Evolutionary conservation across 2,888 invertebrate species (phyloP).

Genomic region (Dermolepida albohirtum): DNA sequence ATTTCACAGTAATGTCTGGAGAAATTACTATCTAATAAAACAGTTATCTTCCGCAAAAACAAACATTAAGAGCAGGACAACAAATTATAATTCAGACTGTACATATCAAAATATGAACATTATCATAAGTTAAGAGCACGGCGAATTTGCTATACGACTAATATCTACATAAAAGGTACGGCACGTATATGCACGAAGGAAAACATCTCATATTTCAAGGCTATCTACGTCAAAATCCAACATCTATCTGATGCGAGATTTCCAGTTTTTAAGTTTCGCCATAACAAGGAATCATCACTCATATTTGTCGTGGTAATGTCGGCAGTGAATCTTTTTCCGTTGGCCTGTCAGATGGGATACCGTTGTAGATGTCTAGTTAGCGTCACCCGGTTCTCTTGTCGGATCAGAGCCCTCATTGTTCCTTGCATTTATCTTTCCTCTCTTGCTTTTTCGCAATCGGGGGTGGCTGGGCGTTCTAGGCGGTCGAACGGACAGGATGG

Average conservation of each 20-base stretch:
- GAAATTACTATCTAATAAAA: no score
- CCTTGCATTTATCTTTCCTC: conserved; percentile 48
- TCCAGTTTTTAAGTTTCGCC: conserved; percentile 31
- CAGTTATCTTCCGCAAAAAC: no score
- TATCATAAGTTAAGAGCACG: not conserved
- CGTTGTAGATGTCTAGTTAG: conserved; percentile 48
- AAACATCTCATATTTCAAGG: conserved; percentile 9
- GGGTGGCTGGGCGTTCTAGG: conserved; percentile 23
- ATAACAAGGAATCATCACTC: conserved; percentile 45
- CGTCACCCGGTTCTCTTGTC: conserved; percentile 50
- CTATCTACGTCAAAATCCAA: conserved; percentile 22
- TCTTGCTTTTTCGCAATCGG: conserved; percentile 39
- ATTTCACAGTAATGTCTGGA: no score
- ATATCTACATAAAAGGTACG: not conserved
- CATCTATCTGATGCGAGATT: conserved; percentile 24
- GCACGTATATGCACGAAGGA: not conserved
- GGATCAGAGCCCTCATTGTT: conserved; percentile 50
- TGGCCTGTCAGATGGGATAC: conserved; percentile 46
- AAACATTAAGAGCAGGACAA: no score
- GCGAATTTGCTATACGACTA: not conserved
- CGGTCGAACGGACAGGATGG: conserved; percentile 16
- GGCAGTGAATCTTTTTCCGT: conserved; percentile 45
- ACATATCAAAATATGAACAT: no score
- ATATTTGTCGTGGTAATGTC: conserved; percentile 46
- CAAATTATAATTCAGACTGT: no score